Conservation (phyloP, 2,888 invertebrate species). For the Scelioninae gen. 2 region DNA sequence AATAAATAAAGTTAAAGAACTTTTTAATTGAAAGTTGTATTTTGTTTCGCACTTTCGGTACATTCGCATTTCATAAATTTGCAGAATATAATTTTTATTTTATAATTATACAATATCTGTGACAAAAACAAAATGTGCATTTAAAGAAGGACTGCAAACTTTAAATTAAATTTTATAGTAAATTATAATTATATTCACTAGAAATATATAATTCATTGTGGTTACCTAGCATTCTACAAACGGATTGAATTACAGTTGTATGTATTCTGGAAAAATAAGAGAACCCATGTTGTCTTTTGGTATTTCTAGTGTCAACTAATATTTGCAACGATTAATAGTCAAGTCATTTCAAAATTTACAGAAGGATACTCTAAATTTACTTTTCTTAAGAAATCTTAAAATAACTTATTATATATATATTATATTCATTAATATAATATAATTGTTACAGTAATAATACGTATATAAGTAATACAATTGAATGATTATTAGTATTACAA, state of each 20-base stretch:
- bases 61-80: not conserved
- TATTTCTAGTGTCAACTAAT: no score
- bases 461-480: slow-evolving; percentile 1
- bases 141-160: slow-evolving; percentile 14
- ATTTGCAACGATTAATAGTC: slow-evolving; percentile 26
- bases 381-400: slow-evolving; percentile 4
- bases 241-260: no score
- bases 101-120: not conserved
- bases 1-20: not conserved
- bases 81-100: not conserved
- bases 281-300: no score
- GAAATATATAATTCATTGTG: no score
- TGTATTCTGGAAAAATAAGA: no score
- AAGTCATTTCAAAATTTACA: not conserved
- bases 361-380: not conserved
- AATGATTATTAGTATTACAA: not conserved
- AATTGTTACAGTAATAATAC: no score
- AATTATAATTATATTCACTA: slow-evolving; percentile 2
- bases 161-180: not conserved
- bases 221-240: no score
- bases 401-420: not conserved
- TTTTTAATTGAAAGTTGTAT: not conserved
- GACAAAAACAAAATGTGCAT: not conserved
- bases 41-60: not conserved
- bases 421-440: no score